These are phyloP conservation scores for Champsocephalus esox DNA, from an alignment of 2,797 vertebrate species.

Conservation along the genomic window DNA sequence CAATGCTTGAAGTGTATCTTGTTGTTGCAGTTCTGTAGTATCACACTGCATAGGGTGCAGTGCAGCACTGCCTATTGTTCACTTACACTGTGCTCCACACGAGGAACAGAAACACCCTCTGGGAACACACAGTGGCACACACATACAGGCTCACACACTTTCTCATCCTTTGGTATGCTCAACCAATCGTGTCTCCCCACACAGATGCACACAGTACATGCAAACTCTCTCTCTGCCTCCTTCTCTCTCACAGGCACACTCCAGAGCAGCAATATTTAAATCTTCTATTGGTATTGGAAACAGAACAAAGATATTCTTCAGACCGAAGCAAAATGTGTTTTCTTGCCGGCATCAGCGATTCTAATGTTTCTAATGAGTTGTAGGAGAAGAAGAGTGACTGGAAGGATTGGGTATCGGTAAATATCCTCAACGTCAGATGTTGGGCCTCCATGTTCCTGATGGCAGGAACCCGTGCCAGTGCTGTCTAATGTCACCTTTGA, in stretches of 20 bases:
- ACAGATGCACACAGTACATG: constrained; percentile 59
- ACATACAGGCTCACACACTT: constrained; percentile 51
- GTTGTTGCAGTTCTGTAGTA: constrained; percentile 59
- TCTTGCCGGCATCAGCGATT: constrained; percentile 85
- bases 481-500: constrained; percentile 73
- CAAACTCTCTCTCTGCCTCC: constrained; percentile 36
- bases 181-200: constrained; percentile 61
- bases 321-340: constrained; percentile 82
- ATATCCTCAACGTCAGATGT: constrained; percentile 55
- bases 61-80: constrained; percentile 72
- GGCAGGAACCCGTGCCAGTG: constrained; percentile 21
- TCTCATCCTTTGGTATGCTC: constrained; percentile 65
- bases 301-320: constrained; percentile 86
- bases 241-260: constrained; percentile 62
- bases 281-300: constrained; percentile 86
- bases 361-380: constrained; percentile 84
- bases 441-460: constrained; percentile 14
- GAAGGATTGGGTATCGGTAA: constrained; percentile 68
- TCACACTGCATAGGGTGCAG: constrained; percentile 57
- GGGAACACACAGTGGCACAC: constrained; percentile 61
- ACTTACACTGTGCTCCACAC: constrained; percentile 71
- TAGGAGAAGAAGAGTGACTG: constrained; percentile 69
- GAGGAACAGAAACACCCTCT: constrained; percentile 70
- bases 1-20: constrained; percentile 44
- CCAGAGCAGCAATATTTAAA: constrained; percentile 82